Evolutionary conservation across 2,113 vertebrate genomes (phyloP).

Genomic region (Lutjanus erythropterus): DNA sequence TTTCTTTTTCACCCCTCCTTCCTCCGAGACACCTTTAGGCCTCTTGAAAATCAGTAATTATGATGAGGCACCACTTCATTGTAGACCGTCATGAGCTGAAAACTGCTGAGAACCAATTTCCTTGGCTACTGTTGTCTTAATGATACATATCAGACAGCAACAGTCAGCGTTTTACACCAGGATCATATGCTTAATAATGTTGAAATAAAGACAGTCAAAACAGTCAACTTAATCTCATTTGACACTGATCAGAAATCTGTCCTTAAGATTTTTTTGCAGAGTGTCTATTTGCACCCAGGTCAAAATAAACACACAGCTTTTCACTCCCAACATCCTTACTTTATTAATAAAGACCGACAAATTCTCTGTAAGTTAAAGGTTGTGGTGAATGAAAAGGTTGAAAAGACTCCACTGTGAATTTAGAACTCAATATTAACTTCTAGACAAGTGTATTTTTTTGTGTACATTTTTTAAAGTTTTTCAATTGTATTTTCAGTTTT

Average conservation of each 20-base stretch:
- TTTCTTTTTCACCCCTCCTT: neutral
- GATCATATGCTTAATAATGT: conserved; percentile 3
- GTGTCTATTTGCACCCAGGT: too few relatives aligned
- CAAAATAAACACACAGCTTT: too few relatives aligned
- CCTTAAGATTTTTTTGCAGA: too few relatives aligned
- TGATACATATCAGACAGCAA: conserved; percentile 11
- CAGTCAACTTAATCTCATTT: neutral
- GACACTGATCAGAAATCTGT: neutral
- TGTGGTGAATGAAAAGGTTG: too few relatives aligned
- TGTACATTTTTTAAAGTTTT: too few relatives aligned
- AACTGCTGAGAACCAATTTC: neutral
- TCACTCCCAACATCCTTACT: too few relatives aligned
- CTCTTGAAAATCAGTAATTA: neutral
- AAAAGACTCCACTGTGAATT: too few relatives aligned
- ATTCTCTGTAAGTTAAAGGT: too few relatives aligned
- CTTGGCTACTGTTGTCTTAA: conserved; percentile 1
- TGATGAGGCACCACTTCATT: neutral
- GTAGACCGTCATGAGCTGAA: neutral
- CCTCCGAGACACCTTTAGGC: neutral
- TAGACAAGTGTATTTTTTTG: too few relatives aligned
- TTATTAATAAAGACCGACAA: too few relatives aligned
- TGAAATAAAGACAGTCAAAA: neutral
- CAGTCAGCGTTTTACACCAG: neutral
- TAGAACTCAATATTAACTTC: too few relatives aligned
- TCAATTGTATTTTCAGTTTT: too few relatives aligned